Conservation (phyloP, 2,797 vertebrate genomes). For the Artibeus jamaicensis region DNA sequence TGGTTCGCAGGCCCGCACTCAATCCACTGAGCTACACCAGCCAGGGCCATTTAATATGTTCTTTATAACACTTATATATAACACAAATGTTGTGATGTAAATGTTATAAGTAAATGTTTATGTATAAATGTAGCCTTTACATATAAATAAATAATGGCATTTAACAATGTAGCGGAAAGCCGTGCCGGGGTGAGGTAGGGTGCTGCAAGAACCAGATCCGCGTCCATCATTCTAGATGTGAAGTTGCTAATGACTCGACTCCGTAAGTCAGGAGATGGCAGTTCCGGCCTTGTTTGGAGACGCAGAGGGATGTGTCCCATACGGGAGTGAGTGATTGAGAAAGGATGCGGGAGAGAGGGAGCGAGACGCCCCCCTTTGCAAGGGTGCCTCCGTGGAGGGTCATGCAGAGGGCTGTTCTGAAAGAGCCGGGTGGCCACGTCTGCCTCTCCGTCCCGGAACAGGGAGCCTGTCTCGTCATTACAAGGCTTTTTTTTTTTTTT, state of each 20-base stretch:
- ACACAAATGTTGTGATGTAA: no score
- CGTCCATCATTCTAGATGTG: neutral
- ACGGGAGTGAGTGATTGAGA: neutral
- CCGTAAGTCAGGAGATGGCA: neutral
- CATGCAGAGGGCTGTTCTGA: neutral
- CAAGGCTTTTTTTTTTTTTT: no score
- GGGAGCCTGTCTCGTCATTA: neutral
- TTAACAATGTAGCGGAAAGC: neutral
- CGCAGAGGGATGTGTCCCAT: neutral
- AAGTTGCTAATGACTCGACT: neutral
- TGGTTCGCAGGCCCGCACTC: no score
- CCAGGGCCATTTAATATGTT: no score
- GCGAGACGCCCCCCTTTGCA: neutral
- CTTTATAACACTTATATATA: neutral
- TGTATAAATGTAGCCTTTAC: no score
- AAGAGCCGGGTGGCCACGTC: neutral
- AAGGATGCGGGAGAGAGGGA: neutral
- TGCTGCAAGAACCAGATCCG: neutral
- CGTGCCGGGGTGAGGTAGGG: no score
- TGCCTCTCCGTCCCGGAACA: neutral
- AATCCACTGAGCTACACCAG: no score
- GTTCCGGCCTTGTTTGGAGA: neutral
- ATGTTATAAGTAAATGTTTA: no score
- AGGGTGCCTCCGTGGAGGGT: no score
- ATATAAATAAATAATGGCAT: neutral